Base-by-base conservation (phyloP, 2,888 invertebrate species). In the Xestia ashworthii region DNA sequence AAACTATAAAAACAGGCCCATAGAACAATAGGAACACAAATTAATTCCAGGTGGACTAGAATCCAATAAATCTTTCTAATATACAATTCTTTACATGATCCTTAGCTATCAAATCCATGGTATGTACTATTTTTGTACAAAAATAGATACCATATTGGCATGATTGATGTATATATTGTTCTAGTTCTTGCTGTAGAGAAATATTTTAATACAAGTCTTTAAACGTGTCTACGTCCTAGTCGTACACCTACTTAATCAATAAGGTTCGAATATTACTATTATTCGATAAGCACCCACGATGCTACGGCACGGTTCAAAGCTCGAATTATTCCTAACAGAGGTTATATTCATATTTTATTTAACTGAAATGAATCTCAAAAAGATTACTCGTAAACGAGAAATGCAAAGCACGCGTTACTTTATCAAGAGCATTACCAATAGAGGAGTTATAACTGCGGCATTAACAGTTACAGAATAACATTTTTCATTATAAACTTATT, bases 401-500 rank as follows among this genome's bases (percentile, higher is more conserved):
- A 85, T 81, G 78, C 81, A 87, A 84, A 83, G 83, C 71, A 62
- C 82, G 75, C 71, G 83, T 78, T 82, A 83, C 84, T 86, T 81
- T 88, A 87, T 90, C 89, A 87, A 84, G 83, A 84, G 81, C 71
- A 82, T 88, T 86, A 83, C 85, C 84, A 81, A 87, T 87, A 88
- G 88, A 83, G 78, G 85, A 88, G 87, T 84, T 90, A 92, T 91
- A 92, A 91, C 89, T 84, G 90, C 90, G 89, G 90, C 90, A 92
- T 91, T 89, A 90, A 90, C 90, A 89, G 89, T 88, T 91, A 89
- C 89, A 89, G 89, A 90, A 88, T 89, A 88, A 90, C 91, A 94
- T 94, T 93, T 94, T 94, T 94, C 94, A 94, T 93, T 92, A 93
- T 92, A 91, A 91, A 92, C 90, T 93, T 92, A 93, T 92, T 93